Evolutionary conservation across 1,140 invertebrate genomes (phyloP).

Genomic region (Drosophila oshimai): DNA sequence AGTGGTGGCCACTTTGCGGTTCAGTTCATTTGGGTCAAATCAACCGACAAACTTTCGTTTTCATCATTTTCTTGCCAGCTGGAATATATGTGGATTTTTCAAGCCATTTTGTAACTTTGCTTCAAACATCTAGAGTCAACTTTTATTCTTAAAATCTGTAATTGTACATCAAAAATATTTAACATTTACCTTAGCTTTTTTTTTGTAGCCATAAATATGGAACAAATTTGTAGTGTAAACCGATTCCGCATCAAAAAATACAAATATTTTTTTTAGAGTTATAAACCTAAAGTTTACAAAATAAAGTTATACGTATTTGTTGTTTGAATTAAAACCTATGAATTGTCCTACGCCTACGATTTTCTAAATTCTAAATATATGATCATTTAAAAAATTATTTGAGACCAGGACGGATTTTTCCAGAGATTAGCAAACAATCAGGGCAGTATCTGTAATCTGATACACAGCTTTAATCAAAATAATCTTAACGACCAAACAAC

Average conservation of each 20-base stretch:
- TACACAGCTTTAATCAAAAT: too few species aligned
- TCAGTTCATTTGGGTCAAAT: background rate
- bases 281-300: background rate
- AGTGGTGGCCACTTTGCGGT: background rate
- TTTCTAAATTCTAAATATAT: too few species aligned
- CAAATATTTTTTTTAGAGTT: background rate
- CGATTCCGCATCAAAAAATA: background rate
- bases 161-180: slow-evolving; percentile 6
- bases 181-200: background rate
- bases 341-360: too few species aligned
- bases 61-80: background rate
- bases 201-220: background rate
- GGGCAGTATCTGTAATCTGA: too few species aligned
- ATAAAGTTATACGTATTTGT: background rate
- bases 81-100: background rate
- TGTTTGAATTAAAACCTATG: too few species aligned
- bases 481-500: too few species aligned
- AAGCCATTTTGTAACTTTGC: background rate
- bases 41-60: background rate
- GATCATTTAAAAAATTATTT: background rate
- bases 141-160: slow-evolving; percentile 1
- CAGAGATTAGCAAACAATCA: too few species aligned
- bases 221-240: background rate
- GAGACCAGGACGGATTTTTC: background rate
- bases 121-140: background rate